Evolutionary conservation across 2,113 vertebrate genomes (phyloP).

Genomic region (Oostethus manadensis): DNA sequence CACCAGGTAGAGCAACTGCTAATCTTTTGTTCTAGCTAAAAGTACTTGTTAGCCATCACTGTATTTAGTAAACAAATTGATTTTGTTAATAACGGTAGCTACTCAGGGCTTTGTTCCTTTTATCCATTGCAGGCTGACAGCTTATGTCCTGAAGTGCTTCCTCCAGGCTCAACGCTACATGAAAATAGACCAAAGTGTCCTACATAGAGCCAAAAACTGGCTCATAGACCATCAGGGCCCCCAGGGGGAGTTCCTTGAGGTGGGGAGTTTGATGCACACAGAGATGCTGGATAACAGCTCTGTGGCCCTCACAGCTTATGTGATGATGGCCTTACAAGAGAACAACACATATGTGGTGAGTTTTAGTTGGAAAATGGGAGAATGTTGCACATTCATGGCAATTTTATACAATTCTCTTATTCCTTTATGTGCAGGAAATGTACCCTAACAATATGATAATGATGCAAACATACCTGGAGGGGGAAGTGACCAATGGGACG

Average conservation of each 20-base stretch:
- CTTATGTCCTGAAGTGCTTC: slow-evolving; percentile 85
- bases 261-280: slow-evolving; percentile 77
- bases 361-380: too few relatives aligned
- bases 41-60: too few relatives aligned
- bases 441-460: slow-evolving; percentile 35
- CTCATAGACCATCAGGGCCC: slow-evolving; percentile 73
- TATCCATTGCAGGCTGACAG: slow-evolving; percentile 78
- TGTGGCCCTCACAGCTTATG: slow-evolving; percentile 82
- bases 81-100: too few relatives aligned
- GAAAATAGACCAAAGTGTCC: slow-evolving; percentile 72
- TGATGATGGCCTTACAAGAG: slow-evolving; percentile 78
- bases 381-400: background rate
- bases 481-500: slow-evolving; percentile 64
- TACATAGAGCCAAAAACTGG: slow-evolving; percentile 74
- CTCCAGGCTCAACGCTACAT: slow-evolving; percentile 79
- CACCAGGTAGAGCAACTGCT: too few relatives aligned
- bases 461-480: slow-evolving; percentile 77
- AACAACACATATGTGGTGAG: slow-evolving; percentile 70
- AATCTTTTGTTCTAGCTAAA: background rate
- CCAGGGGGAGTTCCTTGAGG: slow-evolving; percentile 80
- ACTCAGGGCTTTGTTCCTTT: background rate
- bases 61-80: background rate
- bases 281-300: slow-evolving; percentile 74
- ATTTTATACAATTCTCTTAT: background rate
- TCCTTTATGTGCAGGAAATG: slow-evolving; percentile 56